Percentiles rank a stretch among this genome's conserved stretches.
Evolutionary conservation across 2,113 vertebrate genomes (phyloP).

Genomic region (Platichthys stellatus): DNA sequence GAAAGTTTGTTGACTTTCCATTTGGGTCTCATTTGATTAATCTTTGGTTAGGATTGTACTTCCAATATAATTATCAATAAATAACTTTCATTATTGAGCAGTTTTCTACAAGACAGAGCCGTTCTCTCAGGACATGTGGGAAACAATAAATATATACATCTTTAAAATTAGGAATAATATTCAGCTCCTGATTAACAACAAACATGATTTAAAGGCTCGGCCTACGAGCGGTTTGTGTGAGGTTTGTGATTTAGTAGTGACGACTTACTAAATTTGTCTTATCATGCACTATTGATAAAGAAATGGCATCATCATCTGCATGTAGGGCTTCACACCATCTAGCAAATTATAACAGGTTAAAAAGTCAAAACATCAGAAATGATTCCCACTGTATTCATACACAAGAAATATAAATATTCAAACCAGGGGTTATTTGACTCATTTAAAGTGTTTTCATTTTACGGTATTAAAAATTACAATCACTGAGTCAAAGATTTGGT

Average conservation of each 20-base stretch:
- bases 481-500: background rate
- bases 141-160: background rate
- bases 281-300: too few relatives aligned
- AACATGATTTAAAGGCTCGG: too few relatives aligned
- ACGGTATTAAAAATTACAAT: background rate
- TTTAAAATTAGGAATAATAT: too few relatives aligned
- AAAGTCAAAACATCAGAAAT: background rate
- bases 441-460: background rate
- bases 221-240: too few relatives aligned
- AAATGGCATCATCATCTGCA: too few relatives aligned
- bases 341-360: too few relatives aligned
- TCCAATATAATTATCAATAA: background rate
- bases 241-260: too few relatives aligned
- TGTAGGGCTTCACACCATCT: too few relatives aligned
- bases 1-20: constrained; percentile 48
- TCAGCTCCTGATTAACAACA: too few relatives aligned
- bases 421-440: background rate
- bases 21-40: background rate
- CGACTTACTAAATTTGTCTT: too few relatives aligned
- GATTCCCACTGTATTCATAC: background rate
- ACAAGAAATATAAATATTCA: background rate
- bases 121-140: background rate
- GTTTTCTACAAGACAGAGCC: constrained; percentile 15
- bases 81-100: background rate
- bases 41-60: constrained; percentile 45